Percentiles rank a stretch among this genome's conserved stretches.
Evolutionary conservation across 2,113 vertebrate species (phyloP).

Genomic region (Chaenogobius annularis): DNA sequence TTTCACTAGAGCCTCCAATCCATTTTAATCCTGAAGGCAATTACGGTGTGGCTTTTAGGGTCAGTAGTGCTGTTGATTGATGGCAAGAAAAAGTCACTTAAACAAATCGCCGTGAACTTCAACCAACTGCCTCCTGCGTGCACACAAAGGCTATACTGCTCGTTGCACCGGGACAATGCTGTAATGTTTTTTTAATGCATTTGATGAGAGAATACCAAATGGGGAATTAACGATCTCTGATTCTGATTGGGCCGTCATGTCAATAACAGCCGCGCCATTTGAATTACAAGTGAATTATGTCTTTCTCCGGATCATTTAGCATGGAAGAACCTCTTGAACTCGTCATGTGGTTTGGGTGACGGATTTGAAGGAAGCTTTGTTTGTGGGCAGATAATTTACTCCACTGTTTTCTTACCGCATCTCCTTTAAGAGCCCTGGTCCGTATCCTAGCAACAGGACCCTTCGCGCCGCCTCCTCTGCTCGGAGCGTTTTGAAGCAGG

Average conservation of each 20-base stretch:
- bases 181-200: conserved; percentile 63
- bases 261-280: conserved; percentile 51
- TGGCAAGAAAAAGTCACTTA: conserved; percentile 72
- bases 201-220: conserved; percentile 55
- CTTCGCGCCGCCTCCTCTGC: conserved; percentile 32
- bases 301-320: conserved; percentile 56
- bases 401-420: conserved; percentile 50
- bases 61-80: conserved; percentile 76
- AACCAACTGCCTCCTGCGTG: conserved; percentile 60
- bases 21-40: conserved; percentile 80
- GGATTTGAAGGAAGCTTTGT: conserved; percentile 54
- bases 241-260: conserved; percentile 47
- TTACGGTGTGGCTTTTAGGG: conserved; percentile 76
- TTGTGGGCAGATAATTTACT: conserved; percentile 54
- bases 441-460: conserved; percentile 80
- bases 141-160: conserved; percentile 36
- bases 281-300: conserved; percentile 51
- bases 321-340: conserved; percentile 19
- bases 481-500: conserved; percentile 48
- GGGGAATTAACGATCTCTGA: conserved; percentile 51
- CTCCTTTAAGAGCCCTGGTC: conserved; percentile 62
- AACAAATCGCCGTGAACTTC: conserved; percentile 69
- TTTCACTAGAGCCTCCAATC: conserved; percentile 66
- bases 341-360: conserved; percentile 34
- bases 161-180: conserved; percentile 42